Conservation (phyloP, 2,888 invertebrate genomes). For the Scrobipalpa atriplicella region DNA sequence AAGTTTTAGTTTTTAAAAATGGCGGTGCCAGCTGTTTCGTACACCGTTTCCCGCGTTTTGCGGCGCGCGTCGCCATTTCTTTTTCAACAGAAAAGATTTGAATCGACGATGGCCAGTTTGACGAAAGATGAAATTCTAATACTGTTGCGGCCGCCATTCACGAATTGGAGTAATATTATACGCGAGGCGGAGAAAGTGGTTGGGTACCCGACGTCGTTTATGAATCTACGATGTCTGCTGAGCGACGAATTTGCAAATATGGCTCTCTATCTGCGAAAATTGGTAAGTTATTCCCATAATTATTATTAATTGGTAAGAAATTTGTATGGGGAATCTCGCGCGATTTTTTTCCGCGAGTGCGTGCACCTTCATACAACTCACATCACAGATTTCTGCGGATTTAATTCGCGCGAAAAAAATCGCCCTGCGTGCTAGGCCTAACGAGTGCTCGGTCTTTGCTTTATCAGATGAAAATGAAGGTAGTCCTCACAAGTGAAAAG, state of each 20-base stretch:
- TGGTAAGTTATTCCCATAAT: constrained; percentile 72
- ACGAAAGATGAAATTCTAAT: constrained; percentile 76
- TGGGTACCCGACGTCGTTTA: constrained; percentile 83
- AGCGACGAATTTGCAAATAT: constrained; percentile 85
- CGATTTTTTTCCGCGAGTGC: too few species aligned
- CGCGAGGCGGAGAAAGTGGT: constrained; percentile 80
- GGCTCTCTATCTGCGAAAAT: constrained; percentile 76
- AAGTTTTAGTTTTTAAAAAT: constrained; percentile 45
- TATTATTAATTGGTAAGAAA: too few species aligned
- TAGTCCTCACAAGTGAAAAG: too few species aligned
- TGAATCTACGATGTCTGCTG: constrained; percentile 82
- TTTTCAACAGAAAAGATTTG: constrained; percentile 72
- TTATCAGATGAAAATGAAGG: too few species aligned
- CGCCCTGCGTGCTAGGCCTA: too few species aligned
- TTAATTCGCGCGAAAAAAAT: too few species aligned
- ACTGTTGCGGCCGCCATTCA: constrained; percentile 69
- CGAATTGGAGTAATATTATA: constrained; percentile 76
- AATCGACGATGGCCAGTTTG: constrained; percentile 74
- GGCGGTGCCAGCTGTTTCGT: constrained; percentile 52
- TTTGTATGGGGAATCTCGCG: too few species aligned
- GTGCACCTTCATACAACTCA: too few species aligned
- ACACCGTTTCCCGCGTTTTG: constrained; percentile 67
- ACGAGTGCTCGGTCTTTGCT: too few species aligned
- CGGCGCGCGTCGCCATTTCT: constrained; percentile 64
- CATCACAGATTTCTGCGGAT: too few species aligned